Evolutionary conservation across 2,888 invertebrate species (phyloP).

Genomic region (Agrochola lota): DNA sequence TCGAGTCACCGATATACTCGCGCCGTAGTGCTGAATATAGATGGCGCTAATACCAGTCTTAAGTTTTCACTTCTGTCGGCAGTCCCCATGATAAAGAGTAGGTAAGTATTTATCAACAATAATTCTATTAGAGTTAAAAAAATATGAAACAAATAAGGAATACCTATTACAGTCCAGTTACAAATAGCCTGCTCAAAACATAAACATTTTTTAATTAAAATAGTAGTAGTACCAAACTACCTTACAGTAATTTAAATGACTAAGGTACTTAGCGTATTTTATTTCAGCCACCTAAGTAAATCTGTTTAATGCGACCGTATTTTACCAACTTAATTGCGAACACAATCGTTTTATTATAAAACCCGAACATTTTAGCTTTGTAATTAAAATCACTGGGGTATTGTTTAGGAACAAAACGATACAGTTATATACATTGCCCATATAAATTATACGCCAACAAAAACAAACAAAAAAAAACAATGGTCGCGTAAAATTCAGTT

Average conservation of each 20-base stretch:
- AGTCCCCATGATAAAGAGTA: too few species aligned
- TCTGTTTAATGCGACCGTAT: constrained; percentile 39
- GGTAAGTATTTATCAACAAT: too few species aligned
- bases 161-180: neutral
- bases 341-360: constrained; percentile 46
- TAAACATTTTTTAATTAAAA: constrained; percentile 2
- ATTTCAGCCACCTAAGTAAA: constrained; percentile 32
- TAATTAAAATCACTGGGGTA: constrained; percentile 61
- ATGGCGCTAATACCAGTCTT: too few species aligned
- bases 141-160: too few species aligned
- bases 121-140: neutral
- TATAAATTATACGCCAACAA: constrained; percentile 61
- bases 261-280: constrained; percentile 34
- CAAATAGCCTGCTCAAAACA: neutral
- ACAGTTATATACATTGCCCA: constrained; percentile 36
- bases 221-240: neutral
- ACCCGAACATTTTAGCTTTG: constrained; percentile 47
- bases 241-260: constrained; percentile 30
- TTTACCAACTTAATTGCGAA: constrained; percentile 49
- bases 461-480: constrained; percentile 26
- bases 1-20: too few species aligned
- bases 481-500: constrained; percentile 25
- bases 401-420: constrained; percentile 57
- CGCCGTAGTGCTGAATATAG: too few species aligned
- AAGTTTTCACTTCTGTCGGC: too few species aligned